Percentiles rank a stretch among this genome's conserved stretches.
phyloP scores from a whole-genome alignment of 2,797 vertebrate species.

The Neoniphon sammara region DNA sequence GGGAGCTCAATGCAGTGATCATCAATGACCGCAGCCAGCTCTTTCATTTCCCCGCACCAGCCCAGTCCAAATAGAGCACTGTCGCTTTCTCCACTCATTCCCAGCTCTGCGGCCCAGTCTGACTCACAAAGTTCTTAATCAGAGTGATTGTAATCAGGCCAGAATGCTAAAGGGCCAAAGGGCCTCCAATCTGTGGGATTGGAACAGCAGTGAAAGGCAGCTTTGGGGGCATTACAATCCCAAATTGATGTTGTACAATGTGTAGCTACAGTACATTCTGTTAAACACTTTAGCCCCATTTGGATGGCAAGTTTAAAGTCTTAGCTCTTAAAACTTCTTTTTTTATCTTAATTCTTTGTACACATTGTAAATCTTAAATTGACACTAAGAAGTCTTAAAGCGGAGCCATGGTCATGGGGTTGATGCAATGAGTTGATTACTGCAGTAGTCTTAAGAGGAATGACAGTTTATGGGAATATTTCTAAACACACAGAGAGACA shows the following conservation, averaged over 20 bases:
- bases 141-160: constrained; percentile 95
- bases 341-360: constrained; percentile 78
- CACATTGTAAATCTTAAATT: constrained; percentile 84
- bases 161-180: constrained; percentile 93
- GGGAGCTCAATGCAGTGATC: constrained; percentile 87
- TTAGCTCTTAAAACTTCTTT: constrained; percentile 76
- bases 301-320: constrained; percentile 79
- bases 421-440: constrained; percentile 78
- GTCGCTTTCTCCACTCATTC: constrained; percentile 83
- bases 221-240: constrained; percentile 94
- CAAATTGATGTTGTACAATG: constrained; percentile 89
- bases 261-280: constrained; percentile 78
- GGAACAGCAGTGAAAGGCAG: constrained; percentile 85
- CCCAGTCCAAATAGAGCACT: constrained; percentile 79
- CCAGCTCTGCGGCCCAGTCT: constrained; percentile 82
- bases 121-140: constrained; percentile 93
- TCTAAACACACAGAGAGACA: constrained; percentile 38
- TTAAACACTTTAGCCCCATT: constrained; percentile 81
- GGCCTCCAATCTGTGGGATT: constrained; percentile 89
- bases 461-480: constrained; percentile 53
- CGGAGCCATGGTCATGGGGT: constrained; percentile 67
- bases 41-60: constrained; percentile 69
- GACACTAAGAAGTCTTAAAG: constrained; percentile 87
- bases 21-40: constrained; percentile 81
- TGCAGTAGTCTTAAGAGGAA: constrained; percentile 78